These are phyloP conservation scores for Ateles fusciceps DNA, from an alignment of 2,797 vertebrate genomes.

Conservation along the genomic window DNA sequence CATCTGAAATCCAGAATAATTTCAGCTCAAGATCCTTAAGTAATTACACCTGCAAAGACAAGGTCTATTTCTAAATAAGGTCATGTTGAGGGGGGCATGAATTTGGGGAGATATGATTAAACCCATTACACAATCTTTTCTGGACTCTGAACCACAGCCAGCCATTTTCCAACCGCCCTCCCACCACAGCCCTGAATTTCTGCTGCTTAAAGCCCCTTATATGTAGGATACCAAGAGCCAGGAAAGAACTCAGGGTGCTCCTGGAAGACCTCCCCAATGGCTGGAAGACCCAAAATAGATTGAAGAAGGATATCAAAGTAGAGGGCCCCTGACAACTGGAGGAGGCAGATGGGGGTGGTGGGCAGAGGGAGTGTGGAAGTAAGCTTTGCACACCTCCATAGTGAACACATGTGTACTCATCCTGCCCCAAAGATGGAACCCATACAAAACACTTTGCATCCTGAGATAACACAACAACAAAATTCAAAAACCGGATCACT, in stretches of 20 bases:
- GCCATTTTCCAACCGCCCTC: background rate
- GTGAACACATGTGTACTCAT: background rate
- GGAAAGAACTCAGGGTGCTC: background rate
- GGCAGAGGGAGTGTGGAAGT: rapidly evolving
- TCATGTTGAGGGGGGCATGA: background rate
- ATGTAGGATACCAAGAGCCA: background rate
- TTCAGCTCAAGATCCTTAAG: background rate
- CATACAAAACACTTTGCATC: background rate
- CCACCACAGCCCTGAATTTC: background rate
- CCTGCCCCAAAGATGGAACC: rapidly evolving
- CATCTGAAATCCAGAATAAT: background rate
- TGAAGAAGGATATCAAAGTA: background rate
- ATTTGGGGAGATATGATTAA: background rate
- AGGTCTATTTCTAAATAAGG: background rate
- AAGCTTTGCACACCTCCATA: background rate
- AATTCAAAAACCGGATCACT: background rate
- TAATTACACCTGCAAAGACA: background rate
- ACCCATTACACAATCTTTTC: background rate
- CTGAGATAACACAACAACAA: background rate
- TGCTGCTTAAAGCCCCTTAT: background rate
- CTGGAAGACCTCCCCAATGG: background rate
- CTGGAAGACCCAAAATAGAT: background rate
- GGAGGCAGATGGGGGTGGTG: background rate
- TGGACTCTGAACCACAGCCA: background rate
- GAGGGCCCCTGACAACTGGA: background rate